Evolutionary conservation across 2,797 vertebrate genomes (phyloP).

Genomic region (Eulemur coronatus): DNA sequence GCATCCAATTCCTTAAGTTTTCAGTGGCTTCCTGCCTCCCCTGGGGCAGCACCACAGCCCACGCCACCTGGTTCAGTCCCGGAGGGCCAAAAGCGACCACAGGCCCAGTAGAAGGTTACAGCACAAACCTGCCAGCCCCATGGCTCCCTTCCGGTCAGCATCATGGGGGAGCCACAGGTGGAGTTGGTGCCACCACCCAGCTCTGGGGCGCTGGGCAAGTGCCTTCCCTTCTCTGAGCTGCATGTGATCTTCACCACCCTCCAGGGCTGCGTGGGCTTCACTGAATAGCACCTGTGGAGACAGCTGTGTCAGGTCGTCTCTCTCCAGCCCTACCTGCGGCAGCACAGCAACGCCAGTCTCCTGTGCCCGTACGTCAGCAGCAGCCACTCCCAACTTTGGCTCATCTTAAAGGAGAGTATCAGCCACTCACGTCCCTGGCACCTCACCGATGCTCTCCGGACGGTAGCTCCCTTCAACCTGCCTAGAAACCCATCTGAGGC

Average conservation of each 20-base stretch:
- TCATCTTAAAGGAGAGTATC: no score
- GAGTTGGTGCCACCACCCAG: no score
- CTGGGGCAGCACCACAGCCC: not conserved
- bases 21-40: not conserved
- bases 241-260: not conserved
- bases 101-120: not conserved
- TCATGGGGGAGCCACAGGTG: not conserved
- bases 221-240: not conserved
- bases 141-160: not conserved
- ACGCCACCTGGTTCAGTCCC: not conserved
- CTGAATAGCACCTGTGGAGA: fast-evolving
- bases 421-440: not conserved
- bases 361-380: no score
- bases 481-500: not conserved
- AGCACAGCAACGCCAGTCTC: not conserved
- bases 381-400: no score
- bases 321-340: not conserved
- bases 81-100: not conserved
- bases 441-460: not conserved
- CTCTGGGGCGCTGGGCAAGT: not conserved
- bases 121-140: not conserved
- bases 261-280: fast-evolving
- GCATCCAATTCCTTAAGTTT: not conserved
- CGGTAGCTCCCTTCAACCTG: not conserved
- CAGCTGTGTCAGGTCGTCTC: not conserved